Evolutionary conservation across 35 echinoderm and acorn worm genomes (phyloP).

Genomic region (Strongylocentrotus purpuratus): DNA sequence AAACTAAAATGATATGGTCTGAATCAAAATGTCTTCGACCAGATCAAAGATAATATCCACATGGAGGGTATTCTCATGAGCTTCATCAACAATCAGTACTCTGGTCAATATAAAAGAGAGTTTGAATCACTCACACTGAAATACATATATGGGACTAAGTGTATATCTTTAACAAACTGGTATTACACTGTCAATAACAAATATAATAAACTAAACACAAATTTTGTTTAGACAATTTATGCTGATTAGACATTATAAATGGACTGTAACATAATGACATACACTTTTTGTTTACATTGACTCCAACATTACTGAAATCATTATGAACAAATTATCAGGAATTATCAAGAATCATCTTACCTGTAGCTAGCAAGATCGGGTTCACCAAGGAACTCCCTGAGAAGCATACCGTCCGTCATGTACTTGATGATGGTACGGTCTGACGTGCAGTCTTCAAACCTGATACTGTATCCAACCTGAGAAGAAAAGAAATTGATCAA

Average conservation of each 20-base stretch:
- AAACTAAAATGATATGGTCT: constrained; percentile 52
- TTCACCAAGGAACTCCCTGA: constrained; percentile 90
- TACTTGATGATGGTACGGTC: constrained; percentile 89
- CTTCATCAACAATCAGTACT: constrained; percentile 90
- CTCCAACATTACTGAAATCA: too few relatives aligned
- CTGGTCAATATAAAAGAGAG: constrained; percentile 22
- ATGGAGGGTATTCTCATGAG: constrained; percentile 88
- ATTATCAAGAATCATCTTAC: constrained; percentile 51
- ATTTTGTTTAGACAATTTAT: too few relatives aligned
- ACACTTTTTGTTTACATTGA: too few relatives aligned
- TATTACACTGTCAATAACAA: too few relatives aligned
- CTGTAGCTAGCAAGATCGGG: constrained; percentile 90
- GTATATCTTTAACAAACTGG: neutral
- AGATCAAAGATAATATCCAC: constrained; percentile 87
- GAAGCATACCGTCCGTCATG: constrained; percentile 96
- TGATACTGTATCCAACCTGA: constrained; percentile 96
- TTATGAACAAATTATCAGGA: neutral
- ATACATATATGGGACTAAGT: neutral
- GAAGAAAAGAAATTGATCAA: neutral
- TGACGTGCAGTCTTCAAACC: constrained; percentile 97
- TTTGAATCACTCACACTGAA: neutral
- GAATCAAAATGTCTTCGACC: constrained; percentile 89
- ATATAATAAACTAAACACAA: too few relatives aligned
- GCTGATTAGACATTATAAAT: too few relatives aligned
- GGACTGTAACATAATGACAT: too few relatives aligned